Evolutionary conservation across 2,113 vertebrate species (phyloP).

Genomic region (Chaetops frenatus): DNA sequence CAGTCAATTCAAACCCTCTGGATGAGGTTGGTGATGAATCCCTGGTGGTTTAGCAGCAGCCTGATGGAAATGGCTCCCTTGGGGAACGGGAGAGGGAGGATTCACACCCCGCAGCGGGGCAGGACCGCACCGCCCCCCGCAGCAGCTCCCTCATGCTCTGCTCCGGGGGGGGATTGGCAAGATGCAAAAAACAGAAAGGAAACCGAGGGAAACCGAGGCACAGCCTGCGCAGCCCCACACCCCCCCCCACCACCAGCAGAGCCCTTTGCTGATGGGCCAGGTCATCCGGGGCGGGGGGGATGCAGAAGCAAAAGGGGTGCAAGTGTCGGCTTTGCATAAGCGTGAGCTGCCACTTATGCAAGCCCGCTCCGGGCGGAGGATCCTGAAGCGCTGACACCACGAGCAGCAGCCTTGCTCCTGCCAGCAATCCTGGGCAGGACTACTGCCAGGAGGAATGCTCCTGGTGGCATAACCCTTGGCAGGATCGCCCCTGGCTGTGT

Average conservation of each 20-base stretch:
- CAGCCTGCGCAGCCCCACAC: background rate
- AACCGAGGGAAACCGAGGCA: background rate
- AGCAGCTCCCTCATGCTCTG: background rate
- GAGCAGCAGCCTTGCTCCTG: background rate
- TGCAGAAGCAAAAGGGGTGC: background rate
- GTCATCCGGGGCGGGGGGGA: no score
- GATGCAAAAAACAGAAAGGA: background rate
- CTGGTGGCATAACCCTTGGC: background rate
- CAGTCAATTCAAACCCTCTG: background rate
- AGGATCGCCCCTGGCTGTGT: background rate
- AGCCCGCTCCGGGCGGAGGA: background rate
- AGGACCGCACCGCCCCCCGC: background rate
- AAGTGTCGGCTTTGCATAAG: constrained; percentile 42
- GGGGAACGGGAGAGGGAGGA: background rate
- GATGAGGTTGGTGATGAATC: background rate
- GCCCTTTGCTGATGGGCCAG: background rate
- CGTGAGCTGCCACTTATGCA: background rate
- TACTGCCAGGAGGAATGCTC: background rate
- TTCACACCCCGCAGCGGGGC: background rate
- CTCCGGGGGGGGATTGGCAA: background rate
- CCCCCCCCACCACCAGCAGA: background rate
- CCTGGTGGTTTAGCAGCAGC: background rate
- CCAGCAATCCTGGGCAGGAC: background rate
- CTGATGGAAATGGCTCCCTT: background rate
- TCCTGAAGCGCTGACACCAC: constrained; percentile 2